Base-by-base conservation (phyloP, 1,140 invertebrate genomes). In the Brachionus asplanchnoidis region DNA sequence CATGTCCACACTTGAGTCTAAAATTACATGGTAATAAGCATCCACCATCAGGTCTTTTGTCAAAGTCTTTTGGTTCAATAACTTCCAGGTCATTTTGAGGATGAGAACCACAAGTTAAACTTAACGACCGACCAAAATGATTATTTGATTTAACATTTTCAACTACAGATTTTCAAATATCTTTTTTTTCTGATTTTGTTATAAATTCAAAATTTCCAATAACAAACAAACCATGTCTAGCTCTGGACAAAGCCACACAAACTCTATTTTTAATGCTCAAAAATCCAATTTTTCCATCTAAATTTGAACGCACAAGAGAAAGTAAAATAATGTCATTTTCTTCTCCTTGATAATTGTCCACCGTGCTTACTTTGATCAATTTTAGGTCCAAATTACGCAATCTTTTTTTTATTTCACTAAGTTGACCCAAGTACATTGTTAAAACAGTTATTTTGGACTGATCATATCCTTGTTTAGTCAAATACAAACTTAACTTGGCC, bases 251-350 rank as follows among this genome's bases (percentile, higher is more conserved):
- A 9, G 94, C 94, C 1, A 96, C 95, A 89, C 94, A 95, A 56
- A 95, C 91, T 82, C 95, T 90, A 89, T 95, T 96, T 73, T 92
- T 90, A 56, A 91, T 92, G 23, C 91, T 91, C 5, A 95, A 88
- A 89, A 95, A 96, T 7, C 95, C 95, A 87, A 95, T 93, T 17
- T 91, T 91, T 7, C 92, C 89, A 8, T 88, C 85, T 87, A 94
- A 94, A 86, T 89, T 89, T 87, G 93, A 95, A 84, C 95, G 90
- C 0, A 96, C 94, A 3, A 96, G 89, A 0, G 95, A 95, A 8
- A 96, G 87, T 2, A 96, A 87, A 82, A 96, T 93, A 40, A 96
- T 95, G 86, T 94, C 93, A 56, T 93, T 94, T 89, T 96, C 95
- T 88, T 95, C 93, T 0, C 95, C 95, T 91, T 95, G 94, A 87